A percentile compares a stretch with the other conserved stretches of the same genome.
Conservation (phyloP, 2,797 vertebrate genomes). For the Pangasius macronema region DNA sequence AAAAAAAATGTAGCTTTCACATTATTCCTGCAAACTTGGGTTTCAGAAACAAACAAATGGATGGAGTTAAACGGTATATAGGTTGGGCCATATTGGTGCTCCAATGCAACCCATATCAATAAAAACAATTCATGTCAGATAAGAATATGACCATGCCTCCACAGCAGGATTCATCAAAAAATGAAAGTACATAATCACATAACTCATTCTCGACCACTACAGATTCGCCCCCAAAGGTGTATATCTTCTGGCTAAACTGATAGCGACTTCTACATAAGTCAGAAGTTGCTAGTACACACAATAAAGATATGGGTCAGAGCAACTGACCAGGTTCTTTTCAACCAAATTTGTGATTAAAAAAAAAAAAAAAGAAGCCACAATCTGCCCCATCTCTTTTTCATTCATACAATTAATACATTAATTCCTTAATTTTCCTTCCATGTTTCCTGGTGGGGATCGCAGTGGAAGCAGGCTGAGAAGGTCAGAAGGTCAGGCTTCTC, state of each 20-base stretch:
- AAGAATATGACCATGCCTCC: not conserved
- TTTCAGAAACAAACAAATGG: not conserved
- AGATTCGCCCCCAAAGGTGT: not conserved
- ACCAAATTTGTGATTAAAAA: not conserved
- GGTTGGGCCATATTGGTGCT: not conserved
- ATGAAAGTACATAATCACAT: not conserved
- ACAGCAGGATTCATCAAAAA: not conserved
- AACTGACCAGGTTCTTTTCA: not conserved
- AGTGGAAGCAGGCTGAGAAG: not conserved
- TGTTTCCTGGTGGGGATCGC: not conserved
- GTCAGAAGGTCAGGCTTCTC: not conserved
- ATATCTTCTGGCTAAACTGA: not conserved
- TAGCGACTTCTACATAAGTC: not conserved
- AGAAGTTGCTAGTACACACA: not conserved
- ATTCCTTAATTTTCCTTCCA: too few species aligned
- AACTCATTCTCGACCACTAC: not conserved
- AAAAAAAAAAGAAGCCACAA: not conserved
- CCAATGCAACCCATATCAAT: not conserved
- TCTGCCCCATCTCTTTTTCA: not conserved
- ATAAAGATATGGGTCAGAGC: not conserved
- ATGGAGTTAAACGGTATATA: not conserved
- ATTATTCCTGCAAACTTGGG: not conserved
- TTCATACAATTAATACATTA: not conserved
- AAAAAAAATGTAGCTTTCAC: not conserved
- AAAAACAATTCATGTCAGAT: not conserved